Conservation (phyloP, 1,140 invertebrate genomes). For the Scaptomyza montana region DNA sequence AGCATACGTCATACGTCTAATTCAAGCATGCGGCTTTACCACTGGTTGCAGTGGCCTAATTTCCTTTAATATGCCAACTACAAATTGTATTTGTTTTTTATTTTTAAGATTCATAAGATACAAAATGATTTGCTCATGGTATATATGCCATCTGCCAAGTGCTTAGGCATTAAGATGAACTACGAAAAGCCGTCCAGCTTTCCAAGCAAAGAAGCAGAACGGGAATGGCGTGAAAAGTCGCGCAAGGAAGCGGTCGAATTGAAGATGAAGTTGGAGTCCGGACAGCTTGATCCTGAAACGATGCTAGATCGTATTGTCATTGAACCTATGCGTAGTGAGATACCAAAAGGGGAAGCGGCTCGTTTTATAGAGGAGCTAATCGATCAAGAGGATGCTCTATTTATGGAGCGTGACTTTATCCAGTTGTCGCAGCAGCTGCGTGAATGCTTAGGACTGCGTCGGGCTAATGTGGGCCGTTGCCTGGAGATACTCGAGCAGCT, state of each 20-base stretch:
- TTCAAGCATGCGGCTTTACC: no score
- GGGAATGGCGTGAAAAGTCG: constrained; percentile 86
- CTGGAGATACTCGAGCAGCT: constrained; percentile 86
- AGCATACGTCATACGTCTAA: no score
- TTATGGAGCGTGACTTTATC: constrained; percentile 86
- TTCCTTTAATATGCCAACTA: no score
- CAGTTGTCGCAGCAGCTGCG: constrained; percentile 91
- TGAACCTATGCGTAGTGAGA: constrained; percentile 82
- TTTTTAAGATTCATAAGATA: constrained; percentile 36
- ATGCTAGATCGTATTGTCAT: constrained; percentile 86
- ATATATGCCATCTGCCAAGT: constrained; percentile 85
- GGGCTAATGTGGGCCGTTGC: constrained; percentile 88
- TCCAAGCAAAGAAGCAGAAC: constrained; percentile 84
- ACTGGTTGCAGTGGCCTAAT: no score
- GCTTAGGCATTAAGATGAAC: constrained; percentile 86
- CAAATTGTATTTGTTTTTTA: neutral
- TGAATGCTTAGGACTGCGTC: constrained; percentile 86
- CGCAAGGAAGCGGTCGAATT: constrained; percentile 85
- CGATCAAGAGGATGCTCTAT: constrained; percentile 73
- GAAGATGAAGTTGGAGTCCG: constrained; percentile 84
- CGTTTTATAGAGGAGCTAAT: constrained; percentile 72
- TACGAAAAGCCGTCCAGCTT: constrained; percentile 84
- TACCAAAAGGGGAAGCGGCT: constrained; percentile 66
- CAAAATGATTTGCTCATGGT: constrained; percentile 85
- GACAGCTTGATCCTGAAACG: constrained; percentile 86